These are phyloP conservation scores for Scaptomyza flava DNA, from an alignment of 2,888 invertebrate genomes.

Conservation along the genomic window DNA sequence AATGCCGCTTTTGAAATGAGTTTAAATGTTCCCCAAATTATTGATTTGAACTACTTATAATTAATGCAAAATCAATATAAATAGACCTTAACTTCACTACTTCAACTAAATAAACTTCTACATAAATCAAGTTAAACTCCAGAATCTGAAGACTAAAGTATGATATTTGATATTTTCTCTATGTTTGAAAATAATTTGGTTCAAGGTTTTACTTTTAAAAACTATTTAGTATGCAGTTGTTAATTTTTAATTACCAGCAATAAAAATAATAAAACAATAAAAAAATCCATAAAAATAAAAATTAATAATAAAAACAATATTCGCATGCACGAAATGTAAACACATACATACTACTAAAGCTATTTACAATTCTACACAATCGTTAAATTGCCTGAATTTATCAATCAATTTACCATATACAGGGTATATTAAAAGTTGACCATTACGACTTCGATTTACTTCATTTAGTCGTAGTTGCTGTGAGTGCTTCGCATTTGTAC, in stretches of 20 bases:
- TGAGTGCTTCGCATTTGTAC: constrained; percentile 75
- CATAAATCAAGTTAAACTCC: too few species aligned
- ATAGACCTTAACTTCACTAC: too few species aligned
- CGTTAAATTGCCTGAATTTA: not conserved
- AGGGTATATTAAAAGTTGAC: constrained; percentile 26
- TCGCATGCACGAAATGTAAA: too few species aligned
- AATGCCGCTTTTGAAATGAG: not conserved
- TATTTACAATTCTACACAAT: not conserved
- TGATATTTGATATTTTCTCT: not conserved
- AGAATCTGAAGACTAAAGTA: not conserved
- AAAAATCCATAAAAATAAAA: too few species aligned
- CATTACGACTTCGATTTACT: constrained; percentile 8
- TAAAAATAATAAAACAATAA: too few species aligned
- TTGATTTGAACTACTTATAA: too few species aligned
- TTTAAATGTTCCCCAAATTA: too few species aligned
- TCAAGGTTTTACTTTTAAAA: not conserved
- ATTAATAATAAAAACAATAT: too few species aligned
- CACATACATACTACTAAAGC: too few species aligned
- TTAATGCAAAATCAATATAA: too few species aligned
- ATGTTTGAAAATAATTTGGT: not conserved
- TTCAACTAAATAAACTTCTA: too few species aligned
- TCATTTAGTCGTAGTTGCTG: constrained; percentile 43
- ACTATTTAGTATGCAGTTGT: not conserved
- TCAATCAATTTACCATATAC: not conserved
- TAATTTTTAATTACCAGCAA: not conserved